These are phyloP conservation scores for Cepphus grylle DNA, from an alignment of 2,113 vertebrate genomes.

Conservation along the genomic window DNA sequence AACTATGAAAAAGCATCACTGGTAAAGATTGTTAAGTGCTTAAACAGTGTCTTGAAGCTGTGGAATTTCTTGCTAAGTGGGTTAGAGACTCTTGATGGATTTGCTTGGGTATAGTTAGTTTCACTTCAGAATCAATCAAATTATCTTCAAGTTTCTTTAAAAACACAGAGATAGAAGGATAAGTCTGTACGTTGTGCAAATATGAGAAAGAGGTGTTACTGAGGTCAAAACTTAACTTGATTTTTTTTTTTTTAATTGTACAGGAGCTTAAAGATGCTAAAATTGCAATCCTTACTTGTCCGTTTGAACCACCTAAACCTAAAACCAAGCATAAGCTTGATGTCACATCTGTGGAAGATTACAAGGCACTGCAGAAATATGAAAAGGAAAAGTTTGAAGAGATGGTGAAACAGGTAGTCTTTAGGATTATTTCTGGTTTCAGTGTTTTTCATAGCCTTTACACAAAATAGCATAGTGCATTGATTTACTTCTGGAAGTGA, in stretches of 20 bases:
- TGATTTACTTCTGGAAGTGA: neutral
- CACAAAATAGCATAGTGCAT: neutral
- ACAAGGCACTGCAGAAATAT: conserved; percentile 93
- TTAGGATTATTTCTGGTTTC: neutral
- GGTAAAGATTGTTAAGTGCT: neutral
- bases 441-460: neutral
- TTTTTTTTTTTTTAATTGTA: neutral
- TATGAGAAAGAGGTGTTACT: neutral
- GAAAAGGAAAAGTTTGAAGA: conserved; percentile 96
- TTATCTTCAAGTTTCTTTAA: neutral
- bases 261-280: conserved; percentile 89
- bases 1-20: neutral
- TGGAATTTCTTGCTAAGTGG: neutral
- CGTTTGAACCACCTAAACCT: conserved; percentile 96
- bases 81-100: neutral
- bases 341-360: conserved; percentile 94
- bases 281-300: conserved; percentile 97
- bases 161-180: neutral
- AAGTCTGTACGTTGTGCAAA: neutral
- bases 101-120: neutral
- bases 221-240: neutral
- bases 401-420: conserved; percentile 89
- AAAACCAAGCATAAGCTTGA: conserved; percentile 99
- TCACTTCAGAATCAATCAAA: neutral
- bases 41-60: neutral